Evolutionary conservation across 1,140 invertebrate species (phyloP), one percentile per base, ranked within the genome.

Genomic region (Battus philenor): DNA sequence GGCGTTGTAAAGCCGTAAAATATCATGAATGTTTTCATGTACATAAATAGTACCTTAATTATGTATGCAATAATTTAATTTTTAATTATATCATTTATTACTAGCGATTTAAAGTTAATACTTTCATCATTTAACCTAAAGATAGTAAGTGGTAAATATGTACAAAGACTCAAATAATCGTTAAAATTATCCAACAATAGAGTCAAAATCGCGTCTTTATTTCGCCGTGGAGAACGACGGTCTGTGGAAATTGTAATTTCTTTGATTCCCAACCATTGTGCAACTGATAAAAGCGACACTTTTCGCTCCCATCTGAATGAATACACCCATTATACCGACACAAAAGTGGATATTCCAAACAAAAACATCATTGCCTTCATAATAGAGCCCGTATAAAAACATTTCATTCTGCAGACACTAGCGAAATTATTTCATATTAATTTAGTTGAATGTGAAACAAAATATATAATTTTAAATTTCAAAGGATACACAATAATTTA

Each of bases 251-350:
- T 73, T 64, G 58, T 71, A 77, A 77, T 85, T 81, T 85, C 77
- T 85, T 82, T 81, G 81, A 85, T 82, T 85, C 72, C 68, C 59
- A 55, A 44, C 76, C 65, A 82, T 85, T 81, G 81, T 85, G 64
- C 54, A 63, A 44, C 65, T 70, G 78, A 82, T 82, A 82, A 85
- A 84, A 74, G 71, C 68, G 78, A 82, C 78, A 85, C 77, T 85
- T 72, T 84, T 80, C 75, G 57, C 50, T 61, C 55, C 61, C 50
- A 66, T 77, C 68, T 72, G 77, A 75, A 70, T 82, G 75, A 81
- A 81, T 80, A 82, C 71, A 80, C 70, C 75, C 72, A 82, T 85
- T 85, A 82, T 81, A 63, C 59, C 51, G 48, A 66, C 67, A 77
- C 70, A 76, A 74, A 72, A 76, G 72, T 75, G 67, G 67, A 69